Evolutionary conservation across 2,888 invertebrate genomes (phyloP), one percentile per base, ranked within the genome.

Genomic region (Drosophila conformis): DNA sequence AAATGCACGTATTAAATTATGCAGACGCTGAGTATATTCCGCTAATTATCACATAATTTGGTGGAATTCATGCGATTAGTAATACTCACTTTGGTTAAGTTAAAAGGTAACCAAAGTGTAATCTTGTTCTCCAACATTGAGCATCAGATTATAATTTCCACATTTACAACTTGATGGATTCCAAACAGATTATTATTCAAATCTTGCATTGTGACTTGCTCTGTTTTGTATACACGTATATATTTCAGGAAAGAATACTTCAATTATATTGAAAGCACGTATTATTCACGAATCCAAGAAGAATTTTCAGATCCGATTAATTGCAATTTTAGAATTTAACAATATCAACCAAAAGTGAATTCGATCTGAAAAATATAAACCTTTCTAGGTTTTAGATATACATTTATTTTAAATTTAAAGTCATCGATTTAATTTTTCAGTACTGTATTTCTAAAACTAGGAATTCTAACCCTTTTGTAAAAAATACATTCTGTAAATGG

Each of bases 41-140:
- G 33, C 46, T 68, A 69, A 69, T 53, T 53, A 38, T 46, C 18
- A n/a, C 59, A n/a, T 59, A 59, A 59, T 54, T 62, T 51, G 5
- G 18, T 49, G 18, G 29, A 29, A 18, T 29, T 18, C 18, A 18
- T 10, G 11, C 18, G 51, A n/a, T n/a, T 51, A 13, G 3, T 11
- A 51, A 29, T 6, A 51, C 29, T n/a, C 18, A 11, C 18, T n/a
- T 11, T 49, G 18, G 4, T 46, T 25, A 25, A 46, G 27, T 46
- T 0, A 25, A 25, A 46, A 15, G 25, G 15, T 4, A 46, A 7
- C 25, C 8, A 7, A 25, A 15, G 13, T 8, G 1, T 15, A 15
- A 15, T 15, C 11, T 21, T 8, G 8, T 15, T 46, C 21, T 42
- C 42, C 2, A 5, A 11, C 21, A 21, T 21, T 5, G 21, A 42